Evolutionary conservation across 2,113 vertebrate species (phyloP), one percentile per base, ranked within the genome.

Genomic region (Menura novaehollandiae): DNA sequence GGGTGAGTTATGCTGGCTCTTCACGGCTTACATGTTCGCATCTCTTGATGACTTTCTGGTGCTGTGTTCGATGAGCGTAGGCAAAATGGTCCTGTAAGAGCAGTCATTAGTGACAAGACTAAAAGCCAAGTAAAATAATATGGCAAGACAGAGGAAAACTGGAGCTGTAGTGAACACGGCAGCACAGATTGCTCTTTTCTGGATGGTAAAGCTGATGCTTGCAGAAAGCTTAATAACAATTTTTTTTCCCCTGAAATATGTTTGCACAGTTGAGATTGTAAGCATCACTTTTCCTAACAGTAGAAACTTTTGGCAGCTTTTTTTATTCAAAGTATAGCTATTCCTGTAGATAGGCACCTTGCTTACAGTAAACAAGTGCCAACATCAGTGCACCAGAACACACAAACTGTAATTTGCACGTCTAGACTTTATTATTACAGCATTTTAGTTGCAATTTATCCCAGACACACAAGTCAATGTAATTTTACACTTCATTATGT

Each of bases 341-440:
- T n/a, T 88, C 33, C 64, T 47, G 32, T 44, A 73, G 74, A 24
- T 19, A 49, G 37, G 59, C 53, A 85, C 73, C 89, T 79, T 79
- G 71, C 81, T 94, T 58, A 76, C 33, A 66, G 53, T 66, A 85
- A 89, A 78, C 69, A 88, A 72, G 46, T 30, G 51, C 77, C 55
- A 89, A 47, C 44, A 87, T 60, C 77, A 78, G 58, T 35, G 11
- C 15, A 94, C 10, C 58, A 24, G 53, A 55, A 68, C 71, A 64
- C 49, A 26, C 41, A 55, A 59, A 74, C 91, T 79, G 46, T 43
- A 82, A 94, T 93, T 89, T 95, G 49, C 84, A 81, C 5, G 71
- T 96, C 87, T 94, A 91, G 91, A 93, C 95, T 91, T 92, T 20
- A 66, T 79, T 95, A 88, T 94, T 90, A 90, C 66, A 88, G 44